phyloP scores from a whole-genome alignment of 2,797 vertebrate genomes.

The Lacerta viridis region DNA sequence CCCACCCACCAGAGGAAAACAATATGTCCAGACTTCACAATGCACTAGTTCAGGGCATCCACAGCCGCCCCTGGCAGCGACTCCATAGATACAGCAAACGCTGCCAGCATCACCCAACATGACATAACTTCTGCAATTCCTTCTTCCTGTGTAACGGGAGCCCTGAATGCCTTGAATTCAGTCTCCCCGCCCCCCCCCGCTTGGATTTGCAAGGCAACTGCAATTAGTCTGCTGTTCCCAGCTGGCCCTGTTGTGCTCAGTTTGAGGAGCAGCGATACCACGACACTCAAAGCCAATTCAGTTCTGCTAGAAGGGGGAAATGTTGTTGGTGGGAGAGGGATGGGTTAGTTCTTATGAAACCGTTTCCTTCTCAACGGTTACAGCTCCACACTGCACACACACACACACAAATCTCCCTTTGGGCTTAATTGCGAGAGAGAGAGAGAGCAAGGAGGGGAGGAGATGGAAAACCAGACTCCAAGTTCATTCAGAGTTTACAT shows the following conservation, averaged over 20 bases:
- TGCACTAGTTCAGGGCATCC: fast-evolving
- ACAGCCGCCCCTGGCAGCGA: fast-evolving
- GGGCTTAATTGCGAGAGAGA: not conserved
- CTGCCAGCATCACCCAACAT: not conserved
- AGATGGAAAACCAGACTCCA: not conserved
- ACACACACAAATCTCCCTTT: not conserved
- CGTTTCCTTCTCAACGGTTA: not conserved
- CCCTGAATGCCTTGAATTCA: not conserved
- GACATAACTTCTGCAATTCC: not conserved
- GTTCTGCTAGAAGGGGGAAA: not conserved
- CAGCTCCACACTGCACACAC: not conserved
- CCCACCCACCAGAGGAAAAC: not conserved
- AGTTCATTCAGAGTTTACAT: conserved; percentile 42
- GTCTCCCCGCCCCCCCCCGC: not conserved
- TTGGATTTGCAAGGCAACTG: not conserved
- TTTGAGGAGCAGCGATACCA: fast-evolving
- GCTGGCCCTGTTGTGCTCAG: not conserved
- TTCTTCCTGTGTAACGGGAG: not conserved
- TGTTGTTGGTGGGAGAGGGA: not conserved
- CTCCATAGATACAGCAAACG: not conserved
- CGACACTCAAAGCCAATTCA: not conserved
- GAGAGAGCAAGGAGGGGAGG: not conserved
- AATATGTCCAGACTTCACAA: not conserved
- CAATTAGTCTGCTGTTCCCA: conserved; percentile 25
- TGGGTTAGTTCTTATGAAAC: not conserved